These are phyloP conservation scores for Ladona fulva DNA, from an alignment of 1,140 invertebrate species.

Conservation along the genomic window DNA sequence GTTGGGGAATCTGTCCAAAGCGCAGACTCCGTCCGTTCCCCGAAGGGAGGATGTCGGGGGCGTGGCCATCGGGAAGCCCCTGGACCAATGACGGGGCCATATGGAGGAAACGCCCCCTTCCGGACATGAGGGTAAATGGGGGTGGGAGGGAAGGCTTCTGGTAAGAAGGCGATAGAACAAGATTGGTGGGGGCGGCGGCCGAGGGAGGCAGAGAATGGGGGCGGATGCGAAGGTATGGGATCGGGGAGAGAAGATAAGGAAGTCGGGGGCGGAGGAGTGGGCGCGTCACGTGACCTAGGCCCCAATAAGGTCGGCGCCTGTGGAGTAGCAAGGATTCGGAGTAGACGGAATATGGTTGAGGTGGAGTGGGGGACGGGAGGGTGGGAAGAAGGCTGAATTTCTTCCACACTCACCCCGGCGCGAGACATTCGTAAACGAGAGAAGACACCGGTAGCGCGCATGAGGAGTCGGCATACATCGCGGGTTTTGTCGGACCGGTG, in stretches of 20 bases:
- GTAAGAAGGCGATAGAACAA: neutral
- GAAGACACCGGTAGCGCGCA: too few relatives aligned
- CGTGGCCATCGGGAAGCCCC: neutral
- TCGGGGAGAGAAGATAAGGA: neutral
- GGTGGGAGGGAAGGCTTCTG: neutral
- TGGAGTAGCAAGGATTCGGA: neutral
- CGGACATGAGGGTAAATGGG: neutral
- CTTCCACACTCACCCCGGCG: too few relatives aligned
- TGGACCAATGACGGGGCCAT: neutral
- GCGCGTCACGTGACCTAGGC: neutral
- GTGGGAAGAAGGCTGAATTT: neutral
- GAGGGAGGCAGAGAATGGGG: neutral
- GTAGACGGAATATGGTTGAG: neutral
- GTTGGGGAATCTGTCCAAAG: too few relatives aligned
- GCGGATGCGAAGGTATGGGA: neutral
- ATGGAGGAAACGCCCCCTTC: neutral
- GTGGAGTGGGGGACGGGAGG: neutral
- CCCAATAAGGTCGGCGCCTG: conserved; percentile 5
- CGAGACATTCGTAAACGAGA: too few relatives aligned
- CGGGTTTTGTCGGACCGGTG: too few relatives aligned
- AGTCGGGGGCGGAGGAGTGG: neutral
- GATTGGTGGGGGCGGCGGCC: neutral
- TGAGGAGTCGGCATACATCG: too few relatives aligned
- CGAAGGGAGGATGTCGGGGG: neutral
- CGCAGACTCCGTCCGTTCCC: too few relatives aligned